A percentile compares a stretch with the other conserved stretches of the same genome.
Evolutionary conservation across 2,797 vertebrate species (phyloP).

Genomic region (Danio choprae): DNA sequence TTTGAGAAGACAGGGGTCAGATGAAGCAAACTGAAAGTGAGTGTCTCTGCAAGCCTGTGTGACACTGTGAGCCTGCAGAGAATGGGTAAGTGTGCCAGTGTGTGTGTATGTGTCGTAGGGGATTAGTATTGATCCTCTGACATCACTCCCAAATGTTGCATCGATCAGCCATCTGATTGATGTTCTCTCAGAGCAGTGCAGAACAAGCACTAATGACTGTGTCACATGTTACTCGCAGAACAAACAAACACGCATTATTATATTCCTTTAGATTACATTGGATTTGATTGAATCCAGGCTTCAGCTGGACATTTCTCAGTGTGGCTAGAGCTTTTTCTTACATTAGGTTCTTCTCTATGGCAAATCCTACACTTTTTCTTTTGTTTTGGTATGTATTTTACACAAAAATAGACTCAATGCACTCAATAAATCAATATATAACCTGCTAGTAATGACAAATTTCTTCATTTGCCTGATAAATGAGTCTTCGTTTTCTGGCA

Average conservation of each 20-base stretch:
- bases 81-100: background rate
- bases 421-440: background rate
- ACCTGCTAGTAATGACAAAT: background rate
- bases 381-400: background rate
- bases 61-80: background rate
- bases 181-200: conserved; percentile 26
- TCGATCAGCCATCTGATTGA: conserved; percentile 35
- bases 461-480: background rate
- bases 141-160: conserved; percentile 44
- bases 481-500: background rate
- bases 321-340: background rate
- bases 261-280: background rate
- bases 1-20: conserved; percentile 1
- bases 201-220: conserved; percentile 18
- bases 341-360: background rate
- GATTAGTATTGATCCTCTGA: conserved; percentile 44
- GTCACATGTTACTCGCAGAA: conserved; percentile 34
- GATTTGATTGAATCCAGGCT: conserved; percentile 1
- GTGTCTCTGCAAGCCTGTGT: conserved; percentile 9
- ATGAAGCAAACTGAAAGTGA: conserved; percentile 18
- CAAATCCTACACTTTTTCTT: background rate
- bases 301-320: background rate
- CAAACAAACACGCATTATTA: background rate
- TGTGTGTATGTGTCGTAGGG: background rate
- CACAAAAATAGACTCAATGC: background rate